Base-by-base conservation (phyloP, 2,888 invertebrate genomes). In the Sarcophaga subvicina region DNA sequence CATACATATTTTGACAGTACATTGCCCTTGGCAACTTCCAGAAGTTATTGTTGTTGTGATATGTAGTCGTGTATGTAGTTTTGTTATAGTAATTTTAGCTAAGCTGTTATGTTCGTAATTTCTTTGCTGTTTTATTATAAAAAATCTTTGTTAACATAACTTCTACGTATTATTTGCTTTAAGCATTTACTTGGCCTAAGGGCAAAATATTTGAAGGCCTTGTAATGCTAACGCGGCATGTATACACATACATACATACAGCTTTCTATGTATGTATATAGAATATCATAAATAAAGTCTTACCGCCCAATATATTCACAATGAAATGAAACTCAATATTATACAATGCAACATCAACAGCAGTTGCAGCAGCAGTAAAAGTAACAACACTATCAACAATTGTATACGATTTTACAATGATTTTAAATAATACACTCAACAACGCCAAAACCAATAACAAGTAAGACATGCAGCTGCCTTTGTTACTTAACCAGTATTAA, bases 271-370 rank as follows among this genome's bases (percentile, higher is more conserved):
- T 59, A 10, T 59, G 59, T 59, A 17, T 14, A 17, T n/a, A 59
- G n/a, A 14, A 59, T 59, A 59, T 59, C 14, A 59, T 62, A 80
- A 54, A 82, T 17, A 80, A 75, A 75, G 73, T 72, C 63, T 73
- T 79, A 79, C 83, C 73, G 63, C 69, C 73, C 63, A 64, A 47
- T 54, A 79, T 70, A 60, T 80, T 70, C 47, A 45, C 60, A 69
- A 69, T 54, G 49, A 73, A 70, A 54, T 11, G 20, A 17, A 66
- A 67, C n/a, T 20, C 37, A 37, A 37, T 37, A 37, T 37, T 37
- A 37, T 37, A 80, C 59, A 80, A 45, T 80, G 17, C 66, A 20
- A 37, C 37, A 37, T 10, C 2, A 10, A 1, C 37, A 37, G 37
- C 22, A 22, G 1, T 14, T 49, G 25, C 45, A 72, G 27, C 25